Evolutionary conservation across 2,888 invertebrate species (phyloP).

Genomic region (Bellardia pandia): DNA sequence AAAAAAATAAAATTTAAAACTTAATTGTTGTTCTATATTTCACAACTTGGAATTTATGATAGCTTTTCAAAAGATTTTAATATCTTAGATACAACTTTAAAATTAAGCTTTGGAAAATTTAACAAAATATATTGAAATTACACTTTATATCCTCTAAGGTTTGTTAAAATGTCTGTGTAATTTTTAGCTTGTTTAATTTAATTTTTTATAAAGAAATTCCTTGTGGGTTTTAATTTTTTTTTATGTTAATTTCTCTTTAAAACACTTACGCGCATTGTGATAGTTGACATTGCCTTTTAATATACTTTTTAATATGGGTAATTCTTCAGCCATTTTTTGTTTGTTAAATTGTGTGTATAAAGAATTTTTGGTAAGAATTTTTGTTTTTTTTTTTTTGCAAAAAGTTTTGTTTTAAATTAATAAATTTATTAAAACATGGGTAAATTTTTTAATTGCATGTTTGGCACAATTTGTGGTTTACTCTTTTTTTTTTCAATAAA

Average conservation of each 20-base stretch:
- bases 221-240: neutral
- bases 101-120: too few species aligned
- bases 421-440: conserved; percentile 49
- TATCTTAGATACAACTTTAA: too few species aligned
- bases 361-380: conserved; percentile 44
- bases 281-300: conserved; percentile 95
- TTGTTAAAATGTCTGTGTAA: too few species aligned
- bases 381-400: neutral
- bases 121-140: too few species aligned
- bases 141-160: too few species aligned
- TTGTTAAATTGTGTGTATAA: neutral
- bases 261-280: conserved; percentile 95
- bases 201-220: neutral
- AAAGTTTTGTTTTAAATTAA: conserved; percentile 15
- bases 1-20: too few species aligned
- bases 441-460: conserved; percentile 26
- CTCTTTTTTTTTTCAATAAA: conserved; percentile 46
- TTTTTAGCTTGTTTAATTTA: too few species aligned
- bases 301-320: conserved; percentile 95
- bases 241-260: neutral
- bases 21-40: too few species aligned
- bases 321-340: conserved; percentile 91
- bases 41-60: too few species aligned
- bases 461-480: conserved; percentile 62
- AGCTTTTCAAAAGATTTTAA: too few species aligned